Evolutionary conservation across 2,797 vertebrate genomes (phyloP), one percentile per base, ranked within the genome.

Genomic region (Astyanax mexicanus): DNA sequence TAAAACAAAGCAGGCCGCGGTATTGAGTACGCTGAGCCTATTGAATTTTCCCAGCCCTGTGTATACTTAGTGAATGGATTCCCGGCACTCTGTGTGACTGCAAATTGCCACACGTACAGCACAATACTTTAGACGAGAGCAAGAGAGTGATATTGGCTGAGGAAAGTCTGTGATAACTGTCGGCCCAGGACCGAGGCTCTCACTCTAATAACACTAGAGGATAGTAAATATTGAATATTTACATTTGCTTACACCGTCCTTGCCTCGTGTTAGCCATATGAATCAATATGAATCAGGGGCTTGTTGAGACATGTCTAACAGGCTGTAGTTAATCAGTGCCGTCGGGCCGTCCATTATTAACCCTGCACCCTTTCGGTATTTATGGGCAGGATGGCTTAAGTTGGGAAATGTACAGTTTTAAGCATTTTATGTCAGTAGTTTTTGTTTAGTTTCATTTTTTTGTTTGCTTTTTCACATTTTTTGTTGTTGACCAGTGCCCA

Each of bases 221-320:
- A 91, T 85, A 82, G 91, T 92, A 93, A 94, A 93, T 93, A 94
- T 94, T 94, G 86, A 91, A 93, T 93, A 93, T 93, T 92, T 94
- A 91, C 90, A 93, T 90, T 92, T 91, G 89, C 91, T 90, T 91
- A 90, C 89, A 87, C 86, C 83, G 75, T 88, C 85, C 87, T 89
- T 85, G 77, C 79, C 88, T 89, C 61, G 44, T 84, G 60, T 86
- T 80, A 88, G 85, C 80, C 79, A 86, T 89, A 88, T 86, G 88
- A 93, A 90, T 93, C 91, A 88, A 93, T 92, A 88, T 81, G 86
- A 90, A 90, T 90, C 75, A 12, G 80, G 54, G 74, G 72, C 80
- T 79, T 68, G 69, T 80, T 60, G 38, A 69, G 79, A 47, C 62
- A 19, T 77, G 78, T 69, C 21, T 84, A 80, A 57, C 58, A 17